Evolutionary conservation across 2,113 vertebrate species (phyloP), one percentile per base, ranked within the genome.

Genomic region (Acanthochromis polyacanthus): DNA sequence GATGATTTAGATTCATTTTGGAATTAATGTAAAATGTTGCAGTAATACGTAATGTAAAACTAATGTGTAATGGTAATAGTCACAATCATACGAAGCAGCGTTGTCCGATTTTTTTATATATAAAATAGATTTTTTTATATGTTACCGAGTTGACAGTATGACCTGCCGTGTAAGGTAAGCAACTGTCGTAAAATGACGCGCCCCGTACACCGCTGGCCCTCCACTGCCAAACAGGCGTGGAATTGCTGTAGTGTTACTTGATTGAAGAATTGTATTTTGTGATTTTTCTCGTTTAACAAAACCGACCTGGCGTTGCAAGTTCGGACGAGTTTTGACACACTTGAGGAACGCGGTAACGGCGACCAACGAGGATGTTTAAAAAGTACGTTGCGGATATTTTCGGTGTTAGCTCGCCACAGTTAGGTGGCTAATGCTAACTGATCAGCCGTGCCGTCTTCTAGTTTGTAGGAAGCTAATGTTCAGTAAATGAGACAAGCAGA

Each of bases 321-420:
- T 20, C 5, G 6, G 64, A 71, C 10, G 48, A 68, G 60, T 20
- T 25, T 67, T 56, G 23, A 40, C 14, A 61, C 36, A 58, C 8
- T 11, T 23, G 45, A 78, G 16, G 55, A 74, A 62, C 23, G 40
- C 48, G 9, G 10, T 10, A 69, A 75, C 68, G 40, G 43, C 60
- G 66, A 86, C 60, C 65, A 82, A 62, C 75, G 78, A 94, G 78
- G 71, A 95, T 95, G 95, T 95, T 95, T 93, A 95, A 95, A 91
- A 95, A 95, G 95, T 95, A 92, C 51, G 94, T 82, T 50, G 38
- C 7, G 69, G 3, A 20, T 52, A 61, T 25, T 81, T 67, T 76
- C 17, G 9, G 3, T 78, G 55, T 52, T 84, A 78, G 83, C 84
- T 80, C 58, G 38, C n/a, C 3, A 4, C 48, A 23, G 74, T 58